phyloP scores from a whole-genome alignment of 1,140 invertebrate species.

The Myzus persicae region DNA sequence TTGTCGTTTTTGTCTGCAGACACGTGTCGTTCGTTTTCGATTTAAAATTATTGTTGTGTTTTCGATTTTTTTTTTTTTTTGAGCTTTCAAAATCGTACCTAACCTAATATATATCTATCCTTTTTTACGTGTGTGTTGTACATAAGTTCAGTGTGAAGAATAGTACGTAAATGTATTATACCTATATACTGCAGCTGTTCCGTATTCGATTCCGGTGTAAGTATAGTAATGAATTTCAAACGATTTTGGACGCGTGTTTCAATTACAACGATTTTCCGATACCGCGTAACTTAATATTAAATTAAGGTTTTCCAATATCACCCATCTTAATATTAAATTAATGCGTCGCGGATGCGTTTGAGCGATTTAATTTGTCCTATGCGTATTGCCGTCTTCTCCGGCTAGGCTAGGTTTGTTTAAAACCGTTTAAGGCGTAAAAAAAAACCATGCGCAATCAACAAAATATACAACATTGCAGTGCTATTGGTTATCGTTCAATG shows the following conservation, averaged over 20 bases:
- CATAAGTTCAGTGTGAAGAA: not conserved
- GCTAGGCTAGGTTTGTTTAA: too few species aligned
- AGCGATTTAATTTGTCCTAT: not conserved
- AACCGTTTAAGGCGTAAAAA: not conserved
- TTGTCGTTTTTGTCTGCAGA: not conserved
- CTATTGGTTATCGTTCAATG: too few species aligned
- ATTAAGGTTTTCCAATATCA: not conserved
- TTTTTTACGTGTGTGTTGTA: not conserved
- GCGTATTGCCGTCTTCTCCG: not conserved
- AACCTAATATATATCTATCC: not conserved
- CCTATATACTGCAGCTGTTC: too few species aligned
- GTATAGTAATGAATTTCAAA: not conserved
- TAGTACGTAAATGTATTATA: not conserved
- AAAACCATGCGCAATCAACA: not conserved
- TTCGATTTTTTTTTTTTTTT: not conserved
- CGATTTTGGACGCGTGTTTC: not conserved
- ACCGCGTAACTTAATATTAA: not conserved
- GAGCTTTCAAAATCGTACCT: not conserved
- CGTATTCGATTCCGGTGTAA: not conserved
- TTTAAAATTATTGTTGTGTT: not conserved
- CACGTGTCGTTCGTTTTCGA: not conserved
- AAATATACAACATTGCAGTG: too few species aligned
- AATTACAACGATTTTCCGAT: not conserved
- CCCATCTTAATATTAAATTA: not conserved
- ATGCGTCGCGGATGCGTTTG: not conserved